Percentiles rank a stretch among this genome's conserved stretches.
phyloP scores from a whole-genome alignment of 2,888 invertebrate genomes.

The Criorhina ranunculi region DNA sequence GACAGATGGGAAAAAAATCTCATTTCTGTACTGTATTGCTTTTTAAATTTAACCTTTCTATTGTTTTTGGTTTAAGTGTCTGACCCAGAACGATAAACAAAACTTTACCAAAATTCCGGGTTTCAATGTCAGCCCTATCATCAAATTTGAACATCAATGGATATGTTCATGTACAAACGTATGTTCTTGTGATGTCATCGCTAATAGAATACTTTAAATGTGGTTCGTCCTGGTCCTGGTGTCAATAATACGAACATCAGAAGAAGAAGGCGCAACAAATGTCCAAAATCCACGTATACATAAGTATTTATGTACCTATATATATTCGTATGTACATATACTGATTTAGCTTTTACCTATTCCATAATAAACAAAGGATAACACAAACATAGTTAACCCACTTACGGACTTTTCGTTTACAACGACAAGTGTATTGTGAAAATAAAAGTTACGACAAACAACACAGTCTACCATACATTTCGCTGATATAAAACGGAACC shows the following conservation, averaged over 20 bases:
- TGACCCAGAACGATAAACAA: no score
- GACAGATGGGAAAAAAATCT: no score
- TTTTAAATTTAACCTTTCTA: no score
- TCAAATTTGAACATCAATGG: neutral
- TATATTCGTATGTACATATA: no score
- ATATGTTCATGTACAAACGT: no score
- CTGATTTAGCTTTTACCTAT: conserved; percentile 4
- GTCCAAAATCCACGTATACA: neutral
- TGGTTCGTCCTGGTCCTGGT: conserved; percentile 1
- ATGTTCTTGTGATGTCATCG: conserved; percentile 3
- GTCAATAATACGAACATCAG: neutral
- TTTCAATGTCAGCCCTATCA: neutral
- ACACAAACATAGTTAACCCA: conserved; percentile 57
- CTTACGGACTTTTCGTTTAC: conserved; percentile 45
- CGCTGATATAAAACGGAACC: conserved; percentile 1
- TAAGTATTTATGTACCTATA: no score
- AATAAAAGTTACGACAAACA: conserved; percentile 36
- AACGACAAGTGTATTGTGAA: conserved; percentile 31
- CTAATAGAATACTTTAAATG: neutral
- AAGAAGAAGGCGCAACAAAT: conserved; percentile 20
- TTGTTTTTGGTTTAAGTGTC: no score
- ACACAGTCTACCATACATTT: neutral
- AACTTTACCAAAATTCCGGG: no score
- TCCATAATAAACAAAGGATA: conserved; percentile 42
- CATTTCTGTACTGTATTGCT: no score